Evolutionary conservation across 2,888 invertebrate species (phyloP), one percentile per base, ranked within the genome.

Genomic region (Cetonia aurata): DNA sequence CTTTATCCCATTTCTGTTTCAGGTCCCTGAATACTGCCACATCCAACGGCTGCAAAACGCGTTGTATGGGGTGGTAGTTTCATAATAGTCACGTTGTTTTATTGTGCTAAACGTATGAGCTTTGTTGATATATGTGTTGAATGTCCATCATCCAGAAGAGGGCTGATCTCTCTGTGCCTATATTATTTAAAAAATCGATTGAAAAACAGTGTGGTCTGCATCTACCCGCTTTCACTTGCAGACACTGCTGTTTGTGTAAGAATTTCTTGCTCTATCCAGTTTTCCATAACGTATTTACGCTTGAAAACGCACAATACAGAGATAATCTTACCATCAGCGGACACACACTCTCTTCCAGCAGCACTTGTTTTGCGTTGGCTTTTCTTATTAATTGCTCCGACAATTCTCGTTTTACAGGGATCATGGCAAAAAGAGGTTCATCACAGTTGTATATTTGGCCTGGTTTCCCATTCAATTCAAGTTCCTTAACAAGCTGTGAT

Each of bases 171-270:
- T 69, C 69, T 37, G 62, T 15, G 57, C 55, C 66, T 50, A 71
- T 56, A 13, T 60, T 65, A 12, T 67, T 57, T 37, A 72, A 48
- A 25, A 74, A 67, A 19, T 59, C 72, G 41, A 70, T 74, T 62
- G 76, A 79, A 4, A 79, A 73, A 0, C 75, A 72, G 50, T 37
- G 67, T 71, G 2, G 75, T 73, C 55, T 82, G 79, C 77, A 82
- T 82, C 80, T 80, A 81, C 2, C 79, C 80, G 70, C 82, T 80
- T 52, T 66, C 70, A 9, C 77, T 79, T 6, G 78, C 77, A 6
- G 79, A 78, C 67, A 78, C 79, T 4, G 72, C 50, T 12, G 77
- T 80, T 6, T 73, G 72, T 48, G 74, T 75, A 66, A 69, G 77
- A 0, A 69, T 75, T 53, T 73, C 15, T 31, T 72, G 71, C 13